Conservation (phyloP, 2,888 invertebrate species). For the Glomeris marginata region DNA sequence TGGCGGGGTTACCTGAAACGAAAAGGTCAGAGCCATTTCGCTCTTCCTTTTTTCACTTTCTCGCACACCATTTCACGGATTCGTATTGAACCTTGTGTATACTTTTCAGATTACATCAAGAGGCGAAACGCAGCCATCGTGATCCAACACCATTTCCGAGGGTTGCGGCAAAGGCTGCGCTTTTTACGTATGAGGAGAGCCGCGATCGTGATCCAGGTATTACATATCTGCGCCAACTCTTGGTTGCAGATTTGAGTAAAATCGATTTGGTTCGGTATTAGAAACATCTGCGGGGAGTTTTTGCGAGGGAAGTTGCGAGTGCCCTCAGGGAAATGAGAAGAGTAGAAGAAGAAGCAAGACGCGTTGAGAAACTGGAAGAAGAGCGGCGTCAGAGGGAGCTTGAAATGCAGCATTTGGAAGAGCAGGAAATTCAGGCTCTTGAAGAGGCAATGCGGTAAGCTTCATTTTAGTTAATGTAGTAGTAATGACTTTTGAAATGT, state of each 20-base stretch:
- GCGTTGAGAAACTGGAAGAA: slow-evolving; percentile 21
- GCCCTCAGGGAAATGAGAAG: slow-evolving; percentile 60
- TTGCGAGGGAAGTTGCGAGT: slow-evolving; percentile 70
- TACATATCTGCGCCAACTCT: background rate
- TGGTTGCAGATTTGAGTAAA: background rate
- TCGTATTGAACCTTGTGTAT: background rate
- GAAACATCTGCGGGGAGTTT: slow-evolving; percentile 63
- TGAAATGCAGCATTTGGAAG: slow-evolving; percentile 19
- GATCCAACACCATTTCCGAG: slow-evolving; percentile 69
- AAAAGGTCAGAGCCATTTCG: slow-evolving; percentile 32
- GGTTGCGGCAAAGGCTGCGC: slow-evolving; percentile 66
- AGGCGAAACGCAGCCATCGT: slow-evolving; percentile 51
- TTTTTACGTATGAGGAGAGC: slow-evolving; percentile 69
- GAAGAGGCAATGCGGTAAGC: slow-evolving; percentile 48
- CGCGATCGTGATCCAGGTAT: slow-evolving; percentile 59
- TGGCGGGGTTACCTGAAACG: slow-evolving; percentile 51
- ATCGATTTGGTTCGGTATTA: slow-evolving; percentile 8
- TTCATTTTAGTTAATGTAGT: background rate
- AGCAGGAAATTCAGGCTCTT: slow-evolving; percentile 38
- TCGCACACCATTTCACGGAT: background rate
- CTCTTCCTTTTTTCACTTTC: background rate
- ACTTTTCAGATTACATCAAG: slow-evolving; percentile 42
- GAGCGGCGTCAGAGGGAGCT: slow-evolving; percentile 20
- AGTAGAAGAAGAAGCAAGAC: slow-evolving; percentile 25
- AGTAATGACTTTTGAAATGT: too few species aligned